Evolutionary conservation across 1,140 invertebrate genomes (phyloP).

Genomic region (Bombus huntii): DNA sequence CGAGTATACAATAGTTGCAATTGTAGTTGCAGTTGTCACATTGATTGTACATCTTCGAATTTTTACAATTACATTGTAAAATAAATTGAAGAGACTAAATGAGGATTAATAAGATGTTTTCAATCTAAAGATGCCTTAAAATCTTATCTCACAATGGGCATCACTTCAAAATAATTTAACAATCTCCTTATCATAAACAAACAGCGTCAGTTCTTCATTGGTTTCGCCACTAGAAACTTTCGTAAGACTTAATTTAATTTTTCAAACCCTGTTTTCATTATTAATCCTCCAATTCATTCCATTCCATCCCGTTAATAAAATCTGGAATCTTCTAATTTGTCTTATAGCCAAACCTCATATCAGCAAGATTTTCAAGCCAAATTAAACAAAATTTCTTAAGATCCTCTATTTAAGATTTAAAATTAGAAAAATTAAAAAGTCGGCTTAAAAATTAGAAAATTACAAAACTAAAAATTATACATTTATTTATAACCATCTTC

Average conservation of each 20-base stretch:
- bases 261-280: slow-evolving; percentile 6
- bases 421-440: neutral
- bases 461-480: neutral
- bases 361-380: neutral
- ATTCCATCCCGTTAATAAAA: too few species aligned
- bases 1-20: neutral
- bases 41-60: neutral
- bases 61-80: neutral
- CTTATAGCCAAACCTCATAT: neutral
- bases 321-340: neutral
- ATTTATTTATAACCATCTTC: neutral
- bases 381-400: neutral
- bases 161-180: neutral
- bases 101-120: too few species aligned
- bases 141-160: neutral
- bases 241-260: neutral
- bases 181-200: neutral
- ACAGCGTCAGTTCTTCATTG: neutral
- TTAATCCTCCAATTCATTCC: neutral
- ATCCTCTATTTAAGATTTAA: neutral
- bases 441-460: neutral
- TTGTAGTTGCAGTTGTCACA: neutral
- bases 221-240: neutral
- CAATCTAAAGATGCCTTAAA: too few species aligned
- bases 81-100: too few species aligned